These are phyloP conservation scores for Liposcelis brunnea DNA, from an alignment of 2,888 invertebrate species.

Conservation along the genomic window DNA sequence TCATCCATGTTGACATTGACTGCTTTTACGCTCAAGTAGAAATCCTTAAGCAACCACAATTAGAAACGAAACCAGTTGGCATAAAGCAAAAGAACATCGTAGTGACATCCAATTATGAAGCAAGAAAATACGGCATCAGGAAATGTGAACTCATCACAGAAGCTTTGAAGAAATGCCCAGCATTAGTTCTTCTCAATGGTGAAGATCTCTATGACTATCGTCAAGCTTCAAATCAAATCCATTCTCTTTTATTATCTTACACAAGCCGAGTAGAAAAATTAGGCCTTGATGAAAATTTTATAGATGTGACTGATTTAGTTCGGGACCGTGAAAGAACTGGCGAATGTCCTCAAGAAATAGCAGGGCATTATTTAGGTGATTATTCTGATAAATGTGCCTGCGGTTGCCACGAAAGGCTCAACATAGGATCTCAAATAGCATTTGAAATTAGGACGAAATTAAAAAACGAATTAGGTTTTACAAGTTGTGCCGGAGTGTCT, in stretches of 20 bases:
- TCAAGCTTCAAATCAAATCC: conserved; percentile 57
- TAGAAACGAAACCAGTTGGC: conserved; percentile 50
- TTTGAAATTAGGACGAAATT: conserved; percentile 22
- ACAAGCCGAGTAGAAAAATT: conserved; percentile 59
- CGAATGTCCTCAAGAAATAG: conserved; percentile 23
- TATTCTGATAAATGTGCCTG: conserved; percentile 14
- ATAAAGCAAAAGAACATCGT: conserved; percentile 70
- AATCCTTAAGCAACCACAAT: conserved; percentile 50
- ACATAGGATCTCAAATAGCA: conserved; percentile 23
- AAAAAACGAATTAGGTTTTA: conserved; percentile 23
- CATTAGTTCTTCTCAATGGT: conserved; percentile 56
- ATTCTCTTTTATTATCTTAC: conserved; percentile 49
- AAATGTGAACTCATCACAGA: conserved; percentile 65
- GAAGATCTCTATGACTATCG: conserved; percentile 70
- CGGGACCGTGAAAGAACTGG: conserved; percentile 15
- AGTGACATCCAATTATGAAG: conserved; percentile 70
- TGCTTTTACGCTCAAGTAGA: conserved; percentile 79
- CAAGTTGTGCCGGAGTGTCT: conserved; percentile 47
- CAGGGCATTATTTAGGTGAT: conserved; percentile 41
- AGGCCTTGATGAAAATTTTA: conserved; percentile 69
- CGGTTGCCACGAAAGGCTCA: conserved; percentile 13
- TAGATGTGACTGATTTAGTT: conserved; percentile 58
- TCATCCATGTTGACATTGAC: conserved; percentile 66
- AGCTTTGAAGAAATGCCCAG: conserved; percentile 53
- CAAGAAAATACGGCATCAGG: conserved; percentile 52